Evolutionary conservation across 2,113 vertebrate genomes (phyloP).

Genomic region (Diadophis punctatus): DNA sequence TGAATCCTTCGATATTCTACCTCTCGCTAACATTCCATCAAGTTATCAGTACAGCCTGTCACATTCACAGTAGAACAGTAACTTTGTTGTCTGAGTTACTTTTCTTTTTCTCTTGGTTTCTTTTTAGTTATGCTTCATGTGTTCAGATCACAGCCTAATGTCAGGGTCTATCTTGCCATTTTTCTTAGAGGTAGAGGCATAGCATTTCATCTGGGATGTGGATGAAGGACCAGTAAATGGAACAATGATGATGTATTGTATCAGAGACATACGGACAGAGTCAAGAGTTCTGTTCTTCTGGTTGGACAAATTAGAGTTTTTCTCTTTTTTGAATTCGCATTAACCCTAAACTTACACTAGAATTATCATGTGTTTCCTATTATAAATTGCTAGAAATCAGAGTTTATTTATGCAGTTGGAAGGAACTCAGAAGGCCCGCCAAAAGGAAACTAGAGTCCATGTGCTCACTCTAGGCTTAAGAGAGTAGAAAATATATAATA

Average conservation of each 20-base stretch:
- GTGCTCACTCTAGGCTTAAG: neutral
- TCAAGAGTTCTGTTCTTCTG: neutral
- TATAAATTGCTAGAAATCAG: neutral
- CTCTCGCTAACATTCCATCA: neutral
- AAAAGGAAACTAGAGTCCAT: neutral
- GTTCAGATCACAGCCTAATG: neutral
- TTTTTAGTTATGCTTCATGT: neutral
- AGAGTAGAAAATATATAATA: neutral
- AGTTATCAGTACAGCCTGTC: neutral
- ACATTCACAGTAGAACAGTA: neutral
- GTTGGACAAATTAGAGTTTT: neutral
- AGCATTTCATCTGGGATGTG: neutral
- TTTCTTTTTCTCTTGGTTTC: neutral
- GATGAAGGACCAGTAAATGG: neutral
- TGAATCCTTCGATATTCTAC: neutral
- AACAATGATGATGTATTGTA: neutral
- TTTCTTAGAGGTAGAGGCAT: neutral
- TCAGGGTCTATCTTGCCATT: neutral
- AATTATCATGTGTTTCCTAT: neutral
- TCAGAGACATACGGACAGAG: neutral
- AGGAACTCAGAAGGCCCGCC: neutral
- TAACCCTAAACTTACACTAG: neutral
- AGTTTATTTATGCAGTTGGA: neutral
- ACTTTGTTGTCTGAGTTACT: neutral
- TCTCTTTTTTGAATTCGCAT: neutral